Conservation (phyloP, 2,113 vertebrate genomes). For the Podarcis cretensis region DNA sequence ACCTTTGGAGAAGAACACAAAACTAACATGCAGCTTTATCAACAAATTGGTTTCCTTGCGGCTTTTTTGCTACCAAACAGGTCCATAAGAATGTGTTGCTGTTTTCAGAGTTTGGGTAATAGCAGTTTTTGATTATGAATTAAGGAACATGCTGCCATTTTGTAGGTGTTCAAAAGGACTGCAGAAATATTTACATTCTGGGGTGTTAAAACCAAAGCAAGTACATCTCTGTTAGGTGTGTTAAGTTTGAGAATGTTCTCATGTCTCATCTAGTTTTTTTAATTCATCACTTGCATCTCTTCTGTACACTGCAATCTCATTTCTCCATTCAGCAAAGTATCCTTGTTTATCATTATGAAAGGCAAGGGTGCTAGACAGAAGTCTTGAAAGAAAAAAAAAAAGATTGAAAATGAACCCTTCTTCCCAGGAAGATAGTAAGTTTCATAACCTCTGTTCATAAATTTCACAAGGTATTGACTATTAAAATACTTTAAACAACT, state of each 20-base stretch:
- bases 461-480: not conserved
- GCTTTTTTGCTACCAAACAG: not conserved
- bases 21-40: not conserved
- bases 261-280: not conserved
- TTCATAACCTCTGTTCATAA: not conserved
- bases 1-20: not conserved
- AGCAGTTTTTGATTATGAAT: not conserved
- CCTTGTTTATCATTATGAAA: not conserved
- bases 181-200: not conserved
- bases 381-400: not conserved
- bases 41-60: conserved; percentile 21
- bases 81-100: not conserved
- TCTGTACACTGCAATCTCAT: not conserved
- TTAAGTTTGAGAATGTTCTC: not conserved
- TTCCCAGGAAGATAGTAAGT: not conserved
- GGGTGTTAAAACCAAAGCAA: not conserved
- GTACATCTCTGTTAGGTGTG: not conserved
- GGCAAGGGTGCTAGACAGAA: not conserved
- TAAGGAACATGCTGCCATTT: not conserved
- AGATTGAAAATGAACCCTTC: not conserved
- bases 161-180: not conserved
- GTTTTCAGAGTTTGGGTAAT: not conserved
- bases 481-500: not conserved
- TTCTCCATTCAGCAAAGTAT: not conserved
- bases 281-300: not conserved